phyloP scores from a whole-genome alignment of 2,113 vertebrate genomes.

The Laterallus jamaicensis region DNA sequence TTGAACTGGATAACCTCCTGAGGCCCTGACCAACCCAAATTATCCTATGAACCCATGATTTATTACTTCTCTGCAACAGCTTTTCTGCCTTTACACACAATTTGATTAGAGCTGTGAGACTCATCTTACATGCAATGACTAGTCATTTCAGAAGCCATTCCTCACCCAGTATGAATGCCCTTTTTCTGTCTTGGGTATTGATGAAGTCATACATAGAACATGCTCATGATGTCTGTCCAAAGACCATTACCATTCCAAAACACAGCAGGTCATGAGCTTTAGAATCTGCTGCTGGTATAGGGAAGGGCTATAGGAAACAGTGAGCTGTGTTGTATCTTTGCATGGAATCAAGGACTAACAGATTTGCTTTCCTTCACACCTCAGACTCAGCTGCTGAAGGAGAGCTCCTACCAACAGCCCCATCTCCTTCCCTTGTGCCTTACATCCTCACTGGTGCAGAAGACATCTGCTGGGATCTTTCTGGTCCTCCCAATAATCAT shows the following conservation, averaged over 20 bases:
- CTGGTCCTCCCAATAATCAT: neutral
- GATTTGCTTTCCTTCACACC: neutral
- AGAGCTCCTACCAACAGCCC: neutral
- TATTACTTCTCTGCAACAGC: neutral
- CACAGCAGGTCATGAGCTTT: neutral
- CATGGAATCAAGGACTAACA: neutral
- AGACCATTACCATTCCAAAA: neutral
- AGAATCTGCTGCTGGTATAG: neutral
- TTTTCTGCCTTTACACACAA: neutral
- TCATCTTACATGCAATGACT: neutral
- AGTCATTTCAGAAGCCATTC: neutral
- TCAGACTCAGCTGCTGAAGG: neutral
- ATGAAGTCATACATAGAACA: neutral
- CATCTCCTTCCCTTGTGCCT: neutral
- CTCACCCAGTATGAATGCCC: neutral
- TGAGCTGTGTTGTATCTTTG: neutral
- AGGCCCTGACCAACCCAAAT: neutral
- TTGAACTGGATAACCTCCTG: neutral
- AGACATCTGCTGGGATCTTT: neutral
- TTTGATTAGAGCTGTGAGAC: neutral
- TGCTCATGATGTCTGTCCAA: neutral
- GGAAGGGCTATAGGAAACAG: neutral
- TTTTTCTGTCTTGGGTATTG: neutral
- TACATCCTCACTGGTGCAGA: neutral
- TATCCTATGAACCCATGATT: neutral